Evolutionary conservation across 1,140 invertebrate species (phyloP), one percentile per base, ranked within the genome.

Genomic region (Bilobella aurantiaca): DNA sequence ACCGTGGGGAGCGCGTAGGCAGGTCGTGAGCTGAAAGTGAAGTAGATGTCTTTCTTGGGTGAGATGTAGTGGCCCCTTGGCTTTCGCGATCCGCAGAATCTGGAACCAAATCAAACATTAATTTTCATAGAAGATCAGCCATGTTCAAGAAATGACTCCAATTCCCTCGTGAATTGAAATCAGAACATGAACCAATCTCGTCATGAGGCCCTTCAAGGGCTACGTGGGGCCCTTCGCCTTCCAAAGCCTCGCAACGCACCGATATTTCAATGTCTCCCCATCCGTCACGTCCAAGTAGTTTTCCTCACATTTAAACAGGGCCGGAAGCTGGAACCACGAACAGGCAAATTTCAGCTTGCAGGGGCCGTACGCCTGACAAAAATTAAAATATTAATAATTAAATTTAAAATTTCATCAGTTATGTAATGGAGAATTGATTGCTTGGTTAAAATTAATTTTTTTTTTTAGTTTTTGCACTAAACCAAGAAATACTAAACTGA

Each of bases 241-340:
- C n/a, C n/a, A n/a, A n/a, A n/a, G n/a, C n/a, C n/a, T n/a, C n/a
- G n/a, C n/a, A n/a, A n/a, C n/a, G n/a, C 64, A 71, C 69, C 46
- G 68, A 49, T 62, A 47, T 23, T 30, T 47, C 16, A 66, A 29
- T 2, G 58, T 56, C 25, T 57, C 49, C 16, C 58, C 46, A 37
- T 71, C 69, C 2, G 61, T 64, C 2, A 71, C 23, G 12, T 68
- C 63, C 27, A 71, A 21, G 18, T 49, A 60, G 47, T 72, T 72
- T 64, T 72, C 70, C 27, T 69, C 62, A 32, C 70, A 72, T 21
- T 60, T n/a, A 37, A 72, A 69, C 2, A 72, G 32, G 3, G 70
- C 70, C 2, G 70, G 70, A 0, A 72, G 42, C 63, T 72, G 70
- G 59, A 72, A 72, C 65, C 65, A 69, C 3, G 46, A 28, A 25